Evolutionary conservation across 2,888 invertebrate species (phyloP).

Genomic region (Graphium colonna): DNA sequence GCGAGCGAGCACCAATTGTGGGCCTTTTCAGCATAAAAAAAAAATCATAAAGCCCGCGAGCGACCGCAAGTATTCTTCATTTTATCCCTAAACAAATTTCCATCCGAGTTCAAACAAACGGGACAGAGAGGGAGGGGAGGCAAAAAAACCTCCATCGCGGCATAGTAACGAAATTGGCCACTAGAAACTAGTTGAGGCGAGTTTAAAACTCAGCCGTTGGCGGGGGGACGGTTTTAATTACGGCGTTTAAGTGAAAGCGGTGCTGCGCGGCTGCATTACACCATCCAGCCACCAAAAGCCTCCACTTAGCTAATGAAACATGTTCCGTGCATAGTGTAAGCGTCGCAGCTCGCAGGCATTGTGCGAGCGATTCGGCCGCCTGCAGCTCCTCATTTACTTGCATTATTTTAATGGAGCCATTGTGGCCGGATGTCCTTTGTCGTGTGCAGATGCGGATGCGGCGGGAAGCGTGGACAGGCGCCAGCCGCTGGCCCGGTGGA

Average conservation of each 20-base stretch:
- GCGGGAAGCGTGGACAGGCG: conserved; percentile 55
- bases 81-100: conserved; percentile 18
- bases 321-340: conserved; percentile 75
- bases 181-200: conserved; percentile 69
- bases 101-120: conserved; percentile 13
- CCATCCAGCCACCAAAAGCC: conserved; percentile 79
- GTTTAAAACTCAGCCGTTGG: conserved; percentile 74
- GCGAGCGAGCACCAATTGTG: background rate
- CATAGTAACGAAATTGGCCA: conserved; percentile 74
- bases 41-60: conserved; percentile 1
- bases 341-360: conserved; percentile 58
- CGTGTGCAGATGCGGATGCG: conserved; percentile 61
- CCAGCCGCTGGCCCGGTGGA: conserved; percentile 57
- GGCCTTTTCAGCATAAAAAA: background rate
- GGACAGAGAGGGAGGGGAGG: too few relatives aligned
- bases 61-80: conserved; percentile 7
- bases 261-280: conserved; percentile 74
- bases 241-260: conserved; percentile 78
- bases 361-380: conserved; percentile 69
- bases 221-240: conserved; percentile 74
- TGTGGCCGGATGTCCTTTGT: conserved; percentile 77
- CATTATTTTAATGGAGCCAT: conserved; percentile 80
- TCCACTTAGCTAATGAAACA: conserved; percentile 81
- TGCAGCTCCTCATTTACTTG: conserved; percentile 79
- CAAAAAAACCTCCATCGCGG: conserved; percentile 25